A percentile compares a stretch with the other conserved stretches of the same genome.
Evolutionary conservation across 2,888 invertebrate genomes (phyloP).

Genomic region (Drosophila macrospina): DNA sequence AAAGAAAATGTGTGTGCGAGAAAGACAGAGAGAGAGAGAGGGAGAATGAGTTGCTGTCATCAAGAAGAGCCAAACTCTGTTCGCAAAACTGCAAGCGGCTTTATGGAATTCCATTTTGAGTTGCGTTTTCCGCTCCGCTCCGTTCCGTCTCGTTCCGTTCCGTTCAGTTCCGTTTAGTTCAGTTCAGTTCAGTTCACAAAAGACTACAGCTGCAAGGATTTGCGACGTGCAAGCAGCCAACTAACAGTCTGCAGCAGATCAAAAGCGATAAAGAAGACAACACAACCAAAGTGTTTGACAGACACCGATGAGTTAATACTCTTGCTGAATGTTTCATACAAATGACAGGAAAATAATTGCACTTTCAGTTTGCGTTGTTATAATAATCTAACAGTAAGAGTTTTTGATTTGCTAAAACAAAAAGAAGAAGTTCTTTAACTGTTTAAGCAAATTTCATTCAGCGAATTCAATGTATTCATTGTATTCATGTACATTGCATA

Average conservation of each 20-base stretch:
- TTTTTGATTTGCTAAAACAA: too few species aligned
- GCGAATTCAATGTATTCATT: too few species aligned
- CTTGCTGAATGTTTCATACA: not conserved
- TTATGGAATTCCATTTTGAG: slow-evolving; percentile 34
- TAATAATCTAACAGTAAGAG: too few species aligned
- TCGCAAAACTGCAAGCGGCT: slow-evolving; percentile 4
- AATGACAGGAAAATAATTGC: too few species aligned
- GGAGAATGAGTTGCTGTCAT: slow-evolving; percentile 4
- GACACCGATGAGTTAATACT: slow-evolving; percentile 3
- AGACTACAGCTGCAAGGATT: slow-evolving; percentile 20
- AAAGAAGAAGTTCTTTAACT: too few species aligned
- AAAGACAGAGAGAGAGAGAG: not conserved
- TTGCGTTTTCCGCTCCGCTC: slow-evolving; percentile 15
- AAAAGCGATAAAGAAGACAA: slow-evolving; percentile 8
- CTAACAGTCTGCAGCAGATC: slow-evolving; percentile 7
- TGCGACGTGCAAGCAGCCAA: not conserved
- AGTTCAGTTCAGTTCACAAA: slow-evolving; percentile 21
- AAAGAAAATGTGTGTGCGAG: not conserved
- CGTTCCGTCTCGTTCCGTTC: slow-evolving; percentile 3
- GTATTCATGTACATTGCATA: not conserved
- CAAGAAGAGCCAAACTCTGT: slow-evolving; percentile 3
- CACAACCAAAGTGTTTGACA: not conserved
- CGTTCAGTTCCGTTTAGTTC: slow-evolving; percentile 19
- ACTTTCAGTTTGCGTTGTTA: too few species aligned
- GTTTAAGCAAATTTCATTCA: too few species aligned